phyloP scores from a whole-genome alignment of 1,140 invertebrate genomes.

The Popillia japonica region DNA sequence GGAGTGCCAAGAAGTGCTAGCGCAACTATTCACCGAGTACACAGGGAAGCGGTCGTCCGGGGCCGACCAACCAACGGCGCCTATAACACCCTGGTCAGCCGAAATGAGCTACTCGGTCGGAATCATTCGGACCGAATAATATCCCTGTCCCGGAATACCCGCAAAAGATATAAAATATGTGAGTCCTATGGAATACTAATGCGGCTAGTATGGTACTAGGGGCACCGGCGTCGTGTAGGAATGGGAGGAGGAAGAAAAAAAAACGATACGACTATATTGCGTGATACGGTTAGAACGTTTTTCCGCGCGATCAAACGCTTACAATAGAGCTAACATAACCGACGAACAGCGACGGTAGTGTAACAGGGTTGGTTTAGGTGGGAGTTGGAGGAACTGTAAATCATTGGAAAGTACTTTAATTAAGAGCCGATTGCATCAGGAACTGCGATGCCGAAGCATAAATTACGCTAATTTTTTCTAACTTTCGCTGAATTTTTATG shows the following conservation, averaged over 20 bases:
- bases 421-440: conserved; percentile 18
- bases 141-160: conserved; percentile 52
- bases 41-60: conserved; percentile 43
- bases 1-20: conserved; percentile 43
- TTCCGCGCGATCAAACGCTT: conserved; percentile 42
- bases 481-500: not conserved
- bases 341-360: conserved; percentile 40
- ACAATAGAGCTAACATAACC: conserved; percentile 42
- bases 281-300: conserved; percentile 23
- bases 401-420: conserved; percentile 37
- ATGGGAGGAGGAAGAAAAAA: not conserved
- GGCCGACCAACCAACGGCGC: conserved; percentile 39
- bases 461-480: not conserved
- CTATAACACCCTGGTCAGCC: conserved; percentile 54
- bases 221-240: too few species aligned
- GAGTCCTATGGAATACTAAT: conserved; percentile 53
- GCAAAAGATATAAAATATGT: conserved; percentile 57
- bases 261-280: conserved; percentile 16
- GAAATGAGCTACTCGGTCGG: conserved; percentile 54
- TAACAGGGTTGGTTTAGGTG: conserved; percentile 42
- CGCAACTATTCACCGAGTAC: conserved; percentile 40
- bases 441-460: not conserved
- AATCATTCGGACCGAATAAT: conserved; percentile 54
- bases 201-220: not conserved
- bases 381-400: conserved; percentile 37